Conservation (phyloP, 2,113 vertebrate genomes). For the Brachypodius melanocephalos region DNA sequence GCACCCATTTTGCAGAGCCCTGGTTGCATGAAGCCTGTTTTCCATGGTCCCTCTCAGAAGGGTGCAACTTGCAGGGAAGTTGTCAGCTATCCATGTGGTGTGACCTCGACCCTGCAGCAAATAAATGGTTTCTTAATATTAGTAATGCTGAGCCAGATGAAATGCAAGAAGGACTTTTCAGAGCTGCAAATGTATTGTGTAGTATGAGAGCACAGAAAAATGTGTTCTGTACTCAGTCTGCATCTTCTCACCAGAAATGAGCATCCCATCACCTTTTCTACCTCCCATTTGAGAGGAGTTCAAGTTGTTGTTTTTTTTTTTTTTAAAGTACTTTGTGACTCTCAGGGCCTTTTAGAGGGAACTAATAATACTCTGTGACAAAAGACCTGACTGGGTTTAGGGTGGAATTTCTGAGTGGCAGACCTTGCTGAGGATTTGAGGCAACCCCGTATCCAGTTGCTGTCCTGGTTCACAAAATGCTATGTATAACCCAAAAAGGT, state of each 20-base stretch:
- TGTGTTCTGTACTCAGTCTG: neutral
- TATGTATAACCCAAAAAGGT: constrained; percentile 37
- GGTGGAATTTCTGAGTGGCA: constrained; percentile 14
- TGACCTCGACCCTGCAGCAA: neutral
- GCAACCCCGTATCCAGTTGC: neutral
- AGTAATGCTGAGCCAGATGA: neutral
- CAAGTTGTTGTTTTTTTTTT: neutral
- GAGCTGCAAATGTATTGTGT: neutral
- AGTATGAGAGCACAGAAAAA: neutral
- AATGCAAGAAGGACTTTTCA: neutral
- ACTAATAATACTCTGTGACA: constrained; percentile 24
- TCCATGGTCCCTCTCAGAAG: neutral
- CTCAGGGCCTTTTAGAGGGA: neutral
- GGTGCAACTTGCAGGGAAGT: neutral
- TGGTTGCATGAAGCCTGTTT: neutral
- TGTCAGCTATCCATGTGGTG: neutral
- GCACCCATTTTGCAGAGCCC: neutral
- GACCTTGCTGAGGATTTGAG: neutral
- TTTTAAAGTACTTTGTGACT: neutral
- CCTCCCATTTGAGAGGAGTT: neutral
- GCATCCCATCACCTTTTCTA: neutral
- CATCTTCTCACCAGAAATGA: neutral
- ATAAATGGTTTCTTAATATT: neutral
- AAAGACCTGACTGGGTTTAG: neutral
- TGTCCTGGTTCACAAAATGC: neutral